Conservation (phyloP, 2,888 invertebrate genomes). For the Caenorhabditis uteleia region DNA sequence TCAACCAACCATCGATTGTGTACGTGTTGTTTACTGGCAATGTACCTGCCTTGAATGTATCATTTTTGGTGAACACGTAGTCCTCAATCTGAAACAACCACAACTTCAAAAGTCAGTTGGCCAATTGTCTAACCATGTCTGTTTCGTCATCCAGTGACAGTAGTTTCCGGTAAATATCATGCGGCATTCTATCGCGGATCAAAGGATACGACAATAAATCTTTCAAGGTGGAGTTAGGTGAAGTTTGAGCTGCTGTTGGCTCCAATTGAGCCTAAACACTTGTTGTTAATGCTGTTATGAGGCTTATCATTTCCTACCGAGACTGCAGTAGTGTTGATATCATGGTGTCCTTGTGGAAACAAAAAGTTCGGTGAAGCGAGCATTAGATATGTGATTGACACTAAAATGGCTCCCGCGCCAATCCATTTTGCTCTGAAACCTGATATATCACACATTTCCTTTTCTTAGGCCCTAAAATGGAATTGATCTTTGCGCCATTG, state of each 20-base stretch:
- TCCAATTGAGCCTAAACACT: slow-evolving; percentile 37
- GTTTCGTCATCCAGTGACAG: slow-evolving; percentile 29
- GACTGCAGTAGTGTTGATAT: slow-evolving; percentile 57
- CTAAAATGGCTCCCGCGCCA: slow-evolving; percentile 66
- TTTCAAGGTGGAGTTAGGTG: slow-evolving; percentile 40
- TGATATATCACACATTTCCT: too few relatives aligned
- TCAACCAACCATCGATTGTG: slow-evolving; percentile 58
- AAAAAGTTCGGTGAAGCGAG: slow-evolving; percentile 66
- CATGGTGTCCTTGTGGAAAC: slow-evolving; percentile 56
- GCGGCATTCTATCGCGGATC: slow-evolving; percentile 48
- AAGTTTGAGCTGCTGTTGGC: slow-evolving; percentile 34
- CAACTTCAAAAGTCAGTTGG: not conserved
- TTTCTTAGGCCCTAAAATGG: too few relatives aligned
- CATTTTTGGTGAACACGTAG: too few relatives aligned
- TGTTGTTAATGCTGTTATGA: slow-evolving; percentile 1
- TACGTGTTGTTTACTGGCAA: too few relatives aligned
- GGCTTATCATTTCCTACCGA: slow-evolving; percentile 30
- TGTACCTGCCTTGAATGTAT: too few relatives aligned
- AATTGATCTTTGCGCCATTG: too few relatives aligned
- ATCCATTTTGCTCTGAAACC: slow-evolving; percentile 57
- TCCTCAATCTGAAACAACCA: slow-evolving; percentile 22
- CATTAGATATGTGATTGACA: slow-evolving; percentile 64
- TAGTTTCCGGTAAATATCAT: slow-evolving; percentile 17
- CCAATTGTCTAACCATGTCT: slow-evolving; percentile 17
- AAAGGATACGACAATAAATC: slow-evolving; percentile 47